A percentile compares a stretch with the other conserved stretches of the same genome.
Conservation (phyloP, 2,113 vertebrate genomes). For the Cynopterus brachyotis region DNA sequence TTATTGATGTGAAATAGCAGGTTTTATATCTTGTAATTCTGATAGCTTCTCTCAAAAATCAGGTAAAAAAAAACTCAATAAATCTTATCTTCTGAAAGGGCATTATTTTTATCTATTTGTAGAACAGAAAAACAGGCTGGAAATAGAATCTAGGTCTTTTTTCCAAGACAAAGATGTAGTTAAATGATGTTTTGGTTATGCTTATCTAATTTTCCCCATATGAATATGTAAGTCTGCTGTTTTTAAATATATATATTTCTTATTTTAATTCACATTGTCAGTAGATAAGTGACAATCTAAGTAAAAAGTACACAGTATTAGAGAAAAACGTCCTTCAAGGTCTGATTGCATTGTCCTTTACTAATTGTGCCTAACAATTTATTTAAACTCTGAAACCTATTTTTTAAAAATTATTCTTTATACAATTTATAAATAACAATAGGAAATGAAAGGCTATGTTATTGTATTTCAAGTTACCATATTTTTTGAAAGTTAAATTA, state of each 20-base stretch:
- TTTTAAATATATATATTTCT: neutral
- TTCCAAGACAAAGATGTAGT: neutral
- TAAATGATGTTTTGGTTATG: neutral
- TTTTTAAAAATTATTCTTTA: conserved; percentile 32
- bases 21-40: neutral
- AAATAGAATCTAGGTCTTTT: neutral
- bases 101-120: neutral
- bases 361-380: conserved; percentile 70
- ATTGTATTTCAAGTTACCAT: neutral
- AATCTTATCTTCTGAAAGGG: neutral
- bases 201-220: neutral
- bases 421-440: conserved; percentile 69
- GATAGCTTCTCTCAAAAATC: neutral
- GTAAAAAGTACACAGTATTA: conserved; percentile 49
- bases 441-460: conserved; percentile 56
- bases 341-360: conserved; percentile 75
- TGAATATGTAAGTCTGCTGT: neutral
- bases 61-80: neutral
- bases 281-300: conserved; percentile 57
- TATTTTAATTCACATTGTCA: conserved; percentile 51
- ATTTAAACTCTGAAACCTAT: conserved; percentile 62
- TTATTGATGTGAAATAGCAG: neutral
- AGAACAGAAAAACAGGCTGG: neutral
- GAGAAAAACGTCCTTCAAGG: conserved; percentile 65
- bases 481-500: conserved; percentile 54